phyloP scores from a whole-genome alignment of 2,113 vertebrate genomes.

The Gorilla gorilla region DNA sequence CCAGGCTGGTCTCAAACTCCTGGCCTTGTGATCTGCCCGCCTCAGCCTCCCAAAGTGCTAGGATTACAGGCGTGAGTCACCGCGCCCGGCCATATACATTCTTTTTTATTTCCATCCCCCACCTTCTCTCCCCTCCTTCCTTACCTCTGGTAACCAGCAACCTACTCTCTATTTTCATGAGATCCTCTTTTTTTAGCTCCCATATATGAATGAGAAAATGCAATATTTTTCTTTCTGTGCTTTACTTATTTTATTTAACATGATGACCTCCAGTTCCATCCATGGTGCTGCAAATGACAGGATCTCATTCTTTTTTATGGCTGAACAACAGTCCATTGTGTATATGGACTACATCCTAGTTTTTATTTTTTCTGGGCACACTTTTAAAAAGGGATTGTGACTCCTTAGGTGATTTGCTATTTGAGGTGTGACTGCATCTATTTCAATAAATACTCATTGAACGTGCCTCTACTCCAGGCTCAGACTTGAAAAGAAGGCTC shows the following conservation, averaged over 20 bases:
- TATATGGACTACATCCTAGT: background rate
- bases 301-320: background rate
- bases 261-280: background rate
- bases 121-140: background rate
- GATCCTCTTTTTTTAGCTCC: background rate
- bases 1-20: too few species aligned
- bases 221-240: background rate
- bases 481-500: background rate
- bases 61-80: too few species aligned
- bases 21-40: too few species aligned
- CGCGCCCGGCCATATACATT: accelerated
- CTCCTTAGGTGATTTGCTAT: background rate
- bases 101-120: background rate
- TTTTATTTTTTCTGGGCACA: background rate
- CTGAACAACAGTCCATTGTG: background rate
- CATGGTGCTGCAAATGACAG: background rate
- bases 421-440: background rate
- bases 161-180: background rate
- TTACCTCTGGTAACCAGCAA: background rate
- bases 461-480: background rate
- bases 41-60: too few species aligned
- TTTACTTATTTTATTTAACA: background rate
- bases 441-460: background rate
- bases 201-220: background rate
- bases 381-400: background rate